Conservation (phyloP, 2,113 vertebrate species). For the Phaethornis superciliosus region DNA sequence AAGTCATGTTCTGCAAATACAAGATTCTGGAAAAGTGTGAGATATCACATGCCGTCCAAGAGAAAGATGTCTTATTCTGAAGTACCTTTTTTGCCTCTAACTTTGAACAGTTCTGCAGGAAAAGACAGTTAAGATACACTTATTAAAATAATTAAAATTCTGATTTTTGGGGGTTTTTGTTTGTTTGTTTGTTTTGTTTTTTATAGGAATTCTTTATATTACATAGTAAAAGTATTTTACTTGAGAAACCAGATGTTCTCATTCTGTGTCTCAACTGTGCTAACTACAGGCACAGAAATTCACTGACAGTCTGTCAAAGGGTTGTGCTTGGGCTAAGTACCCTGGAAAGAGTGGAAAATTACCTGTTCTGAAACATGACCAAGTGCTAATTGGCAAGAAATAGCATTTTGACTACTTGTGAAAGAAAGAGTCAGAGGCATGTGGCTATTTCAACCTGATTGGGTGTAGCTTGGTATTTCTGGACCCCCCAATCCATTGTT, state of each 20-base stretch:
- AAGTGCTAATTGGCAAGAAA: neutral
- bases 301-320: neutral
- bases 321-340: neutral
- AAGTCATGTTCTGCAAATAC: conserved; percentile 65
- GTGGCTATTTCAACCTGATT: neutral
- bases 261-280: neutral
- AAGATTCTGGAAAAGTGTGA: conserved; percentile 88
- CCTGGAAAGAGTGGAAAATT: neutral
- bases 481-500: neutral
- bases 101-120: neutral
- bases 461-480: neutral
- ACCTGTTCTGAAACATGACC: neutral
- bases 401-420: neutral
- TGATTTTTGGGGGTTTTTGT: neutral
- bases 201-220: neutral
- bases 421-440: neutral
- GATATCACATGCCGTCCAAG: conserved; percentile 85
- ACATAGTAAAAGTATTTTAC: neutral
- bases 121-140: neutral
- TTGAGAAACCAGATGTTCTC: neutral
- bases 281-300: neutral
- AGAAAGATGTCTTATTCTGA: neutral
- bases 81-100: neutral
- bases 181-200: neutral
- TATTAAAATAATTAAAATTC: neutral